phyloP scores from a whole-genome alignment of 2,888 invertebrate species.

The Drosophila picticornis region DNA sequence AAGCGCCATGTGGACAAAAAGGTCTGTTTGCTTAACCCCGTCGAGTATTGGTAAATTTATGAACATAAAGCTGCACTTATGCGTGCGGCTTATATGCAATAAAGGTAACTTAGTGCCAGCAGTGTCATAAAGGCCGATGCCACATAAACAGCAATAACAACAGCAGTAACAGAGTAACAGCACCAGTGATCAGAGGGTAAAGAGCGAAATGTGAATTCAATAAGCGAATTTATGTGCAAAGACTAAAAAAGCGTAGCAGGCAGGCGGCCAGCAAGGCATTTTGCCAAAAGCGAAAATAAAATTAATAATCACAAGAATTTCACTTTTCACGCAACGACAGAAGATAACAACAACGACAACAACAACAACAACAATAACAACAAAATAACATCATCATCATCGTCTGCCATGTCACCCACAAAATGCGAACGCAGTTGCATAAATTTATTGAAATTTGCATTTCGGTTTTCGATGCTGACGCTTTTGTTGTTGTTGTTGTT shows the following conservation, averaged over 20 bases:
- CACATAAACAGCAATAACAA: conserved; percentile 63
- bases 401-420: conserved; percentile 75
- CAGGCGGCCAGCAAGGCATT: conserved; percentile 43
- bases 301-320: conserved; percentile 82
- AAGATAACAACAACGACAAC: conserved; percentile 47
- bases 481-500: conserved; percentile 16
- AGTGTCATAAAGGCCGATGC: conserved; percentile 76
- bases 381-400: conserved; percentile 42
- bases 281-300: conserved; percentile 79
- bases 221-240: conserved; percentile 65
- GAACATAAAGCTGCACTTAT: conserved; percentile 79
- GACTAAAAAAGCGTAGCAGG: conserved; percentile 64
- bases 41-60: conserved; percentile 73
- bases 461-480: conserved; percentile 60
- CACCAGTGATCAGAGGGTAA: conserved; percentile 13
- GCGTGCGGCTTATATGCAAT: conserved; percentile 81
- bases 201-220: conserved; percentile 60
- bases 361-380: conserved; percentile 31
- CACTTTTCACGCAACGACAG: conserved; percentile 77
- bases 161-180: conserved; percentile 19
- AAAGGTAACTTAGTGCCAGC: conserved; percentile 81
- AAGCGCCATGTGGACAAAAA: conserved; percentile 52
- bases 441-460: conserved; percentile 81
- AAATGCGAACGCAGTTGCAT: conserved; percentile 74
- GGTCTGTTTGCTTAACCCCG: conserved; percentile 74